Percentiles rank a stretch among this genome's conserved stretches.
These are phyloP conservation scores for Yasuhikotakia modesta DNA, from an alignment of 2,797 vertebrate genomes.

Conservation along the genomic window DNA sequence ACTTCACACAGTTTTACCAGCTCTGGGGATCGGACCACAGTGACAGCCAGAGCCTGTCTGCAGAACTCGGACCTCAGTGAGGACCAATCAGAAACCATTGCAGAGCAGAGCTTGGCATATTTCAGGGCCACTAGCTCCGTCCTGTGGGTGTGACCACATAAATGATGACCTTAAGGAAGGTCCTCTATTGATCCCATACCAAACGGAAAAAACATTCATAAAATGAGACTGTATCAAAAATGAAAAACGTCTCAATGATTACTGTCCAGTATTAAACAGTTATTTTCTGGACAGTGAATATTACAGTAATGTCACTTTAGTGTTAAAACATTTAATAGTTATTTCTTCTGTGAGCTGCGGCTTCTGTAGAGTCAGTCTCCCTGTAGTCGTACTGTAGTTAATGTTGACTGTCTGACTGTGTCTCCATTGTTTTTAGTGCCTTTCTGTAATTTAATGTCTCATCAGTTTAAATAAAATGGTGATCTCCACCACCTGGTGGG, in stretches of 20 bases:
- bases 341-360: not conserved
- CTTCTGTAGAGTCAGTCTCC: not conserved
- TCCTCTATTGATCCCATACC: too few relatives aligned
- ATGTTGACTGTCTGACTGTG: too few relatives aligned
- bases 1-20: constrained; percentile 94
- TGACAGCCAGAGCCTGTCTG: constrained; percentile 75
- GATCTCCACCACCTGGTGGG: too few relatives aligned
- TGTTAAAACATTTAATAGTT: not conserved
- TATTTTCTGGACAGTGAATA: not conserved
- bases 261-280: not conserved
- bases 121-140: not conserved
- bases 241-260: not conserved
- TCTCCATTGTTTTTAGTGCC: too few relatives aligned
- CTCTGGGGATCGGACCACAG: constrained; percentile 92
- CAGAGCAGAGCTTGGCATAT: not conserved
- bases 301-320: too few relatives aligned
- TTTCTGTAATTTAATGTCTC: too few relatives aligned
- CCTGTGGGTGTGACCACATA: not conserved
- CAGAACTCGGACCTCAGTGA: constrained; percentile 68
- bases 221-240: not conserved
- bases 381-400: constrained; percentile 19
- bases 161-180: too few relatives aligned
- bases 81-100: too few relatives aligned
- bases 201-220: too few relatives aligned
- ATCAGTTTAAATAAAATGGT: too few relatives aligned